Conservation (phyloP, 2,888 invertebrate species). For the Acleris emargana region DNA sequence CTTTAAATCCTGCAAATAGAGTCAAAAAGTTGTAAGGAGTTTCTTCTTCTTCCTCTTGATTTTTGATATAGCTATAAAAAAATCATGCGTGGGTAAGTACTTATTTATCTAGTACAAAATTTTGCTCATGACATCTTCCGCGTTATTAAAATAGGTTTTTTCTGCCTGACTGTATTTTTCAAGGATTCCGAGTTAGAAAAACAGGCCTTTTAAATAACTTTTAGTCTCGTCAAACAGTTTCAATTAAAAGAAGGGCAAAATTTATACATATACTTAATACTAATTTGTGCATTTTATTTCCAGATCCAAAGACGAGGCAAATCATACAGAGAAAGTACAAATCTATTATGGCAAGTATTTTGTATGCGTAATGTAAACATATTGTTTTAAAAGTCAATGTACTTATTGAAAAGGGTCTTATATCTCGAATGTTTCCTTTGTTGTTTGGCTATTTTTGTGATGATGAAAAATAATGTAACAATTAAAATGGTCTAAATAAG, state of each 20-base stretch:
- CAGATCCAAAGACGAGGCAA: conserved; percentile 99
- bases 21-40: no score
- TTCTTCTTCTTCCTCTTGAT: not conserved
- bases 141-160: no score
- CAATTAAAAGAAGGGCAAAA: no score
- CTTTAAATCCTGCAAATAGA: no score
- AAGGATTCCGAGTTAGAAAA: no score
- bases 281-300: conserved; percentile 58
- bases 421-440: not conserved
- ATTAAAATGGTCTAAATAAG: not conserved
- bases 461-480: not conserved
- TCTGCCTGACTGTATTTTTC: no score
- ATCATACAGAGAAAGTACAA: conserved; percentile 98
- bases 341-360: conserved; percentile 96
- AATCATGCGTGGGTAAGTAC: no score
- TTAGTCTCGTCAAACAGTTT: no score
- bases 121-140: no score
- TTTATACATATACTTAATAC: not conserved
- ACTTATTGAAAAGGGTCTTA: conserved; percentile 8
- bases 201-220: no score
- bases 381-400: conserved; percentile 5
- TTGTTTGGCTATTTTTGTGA: not conserved
- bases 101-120: no score
- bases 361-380: not conserved
- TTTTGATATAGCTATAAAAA: no score